These are phyloP conservation scores for Volucella inanis DNA, from an alignment of 2,888 invertebrate species.

Conservation along the genomic window DNA sequence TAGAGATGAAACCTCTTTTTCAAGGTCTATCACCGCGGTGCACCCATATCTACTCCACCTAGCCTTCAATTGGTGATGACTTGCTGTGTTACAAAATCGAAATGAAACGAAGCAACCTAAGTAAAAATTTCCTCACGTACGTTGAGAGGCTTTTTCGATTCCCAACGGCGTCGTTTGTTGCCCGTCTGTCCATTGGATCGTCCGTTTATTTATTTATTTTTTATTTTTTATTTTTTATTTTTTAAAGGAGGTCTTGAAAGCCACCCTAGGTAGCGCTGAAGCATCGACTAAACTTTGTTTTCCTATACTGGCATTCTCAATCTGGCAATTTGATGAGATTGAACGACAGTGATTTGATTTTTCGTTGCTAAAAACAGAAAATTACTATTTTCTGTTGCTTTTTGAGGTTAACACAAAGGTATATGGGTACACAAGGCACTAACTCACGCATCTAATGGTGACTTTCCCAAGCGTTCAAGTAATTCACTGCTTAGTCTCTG, in stretches of 20 bases:
- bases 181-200: slow-evolving; percentile 25
- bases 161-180: slow-evolving; percentile 52
- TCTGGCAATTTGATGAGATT: slow-evolving; percentile 59
- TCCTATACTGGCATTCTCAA: slow-evolving; percentile 63
- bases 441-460: slow-evolving; percentile 70
- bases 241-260: slow-evolving; percentile 30
- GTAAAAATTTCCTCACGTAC: slow-evolving; percentile 69
- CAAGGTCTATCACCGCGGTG: slow-evolving; percentile 61
- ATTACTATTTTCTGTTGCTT: slow-evolving; percentile 54
- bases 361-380: slow-evolving; percentile 50
- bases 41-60: slow-evolving; percentile 9
- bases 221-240: slow-evolving; percentile 10
- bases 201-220: background rate
- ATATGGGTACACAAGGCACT: slow-evolving; percentile 47
- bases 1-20: slow-evolving; percentile 48
- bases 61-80: slow-evolving; percentile 57
- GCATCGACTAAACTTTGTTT: slow-evolving; percentile 43
- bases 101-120: slow-evolving; percentile 26
- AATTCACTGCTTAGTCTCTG: slow-evolving; percentile 31
- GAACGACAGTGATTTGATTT: slow-evolving; percentile 69
- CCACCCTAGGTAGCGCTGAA: slow-evolving; percentile 68
- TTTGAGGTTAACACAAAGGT: slow-evolving; percentile 54
- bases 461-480: slow-evolving; percentile 58
- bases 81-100: slow-evolving; percentile 42
- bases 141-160: slow-evolving; percentile 61